phyloP scores from a whole-genome alignment of 1,140 invertebrate genomes.

The Macrobrachium rosenbergii region DNA sequence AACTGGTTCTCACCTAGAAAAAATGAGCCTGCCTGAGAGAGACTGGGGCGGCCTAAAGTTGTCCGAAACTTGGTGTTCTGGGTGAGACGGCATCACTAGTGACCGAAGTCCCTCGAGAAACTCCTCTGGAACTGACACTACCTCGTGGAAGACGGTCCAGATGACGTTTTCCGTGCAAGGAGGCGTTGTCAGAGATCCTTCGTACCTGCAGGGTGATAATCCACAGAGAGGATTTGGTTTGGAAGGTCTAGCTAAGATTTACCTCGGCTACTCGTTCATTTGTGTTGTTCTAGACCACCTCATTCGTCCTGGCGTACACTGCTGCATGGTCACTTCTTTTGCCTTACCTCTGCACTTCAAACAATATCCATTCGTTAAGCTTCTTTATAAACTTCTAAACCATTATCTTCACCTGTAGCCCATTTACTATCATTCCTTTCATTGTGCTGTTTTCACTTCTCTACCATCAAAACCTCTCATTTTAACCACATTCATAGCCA shows the following conservation, averaged over 20 bases:
- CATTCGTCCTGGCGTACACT: not conserved
- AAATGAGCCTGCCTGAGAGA: not conserved
- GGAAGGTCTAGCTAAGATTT: not conserved
- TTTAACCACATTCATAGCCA: too few relatives aligned
- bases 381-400: too few relatives aligned
- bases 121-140: not conserved
- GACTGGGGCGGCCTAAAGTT: constrained; percentile 23
- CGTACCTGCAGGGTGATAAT: not conserved
- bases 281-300: not conserved
- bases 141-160: constrained; percentile 27
- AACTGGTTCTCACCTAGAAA: not conserved
- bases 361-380: too few relatives aligned
- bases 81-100: not conserved
- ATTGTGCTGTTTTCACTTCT: too few relatives aligned
- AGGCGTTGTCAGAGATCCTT: constrained; percentile 32
- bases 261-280: too few relatives aligned
- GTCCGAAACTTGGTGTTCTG: constrained; percentile 5
- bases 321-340: too few relatives aligned
- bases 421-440: too few relatives aligned
- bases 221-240: not conserved
- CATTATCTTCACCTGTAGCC: too few relatives aligned
- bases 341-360: too few relatives aligned
- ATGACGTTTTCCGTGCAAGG: constrained; percentile 29
- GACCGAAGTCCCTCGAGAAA: constrained; percentile 12
- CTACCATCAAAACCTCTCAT: too few relatives aligned